Conservation (phyloP, 2,113 vertebrate genomes). For the Oreochromis aureus region DNA sequence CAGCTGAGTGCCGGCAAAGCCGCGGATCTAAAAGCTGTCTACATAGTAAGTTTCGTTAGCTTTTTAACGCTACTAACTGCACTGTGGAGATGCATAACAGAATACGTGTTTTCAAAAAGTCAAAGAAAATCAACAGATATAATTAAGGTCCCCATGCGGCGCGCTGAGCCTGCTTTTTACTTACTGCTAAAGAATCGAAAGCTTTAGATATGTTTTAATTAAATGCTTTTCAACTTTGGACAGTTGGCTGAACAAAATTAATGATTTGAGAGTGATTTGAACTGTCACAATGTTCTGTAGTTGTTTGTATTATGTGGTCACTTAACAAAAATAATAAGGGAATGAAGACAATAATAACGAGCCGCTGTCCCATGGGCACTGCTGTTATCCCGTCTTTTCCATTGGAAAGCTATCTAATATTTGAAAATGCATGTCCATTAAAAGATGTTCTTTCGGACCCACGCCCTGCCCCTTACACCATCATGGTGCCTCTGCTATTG, state of each 20-base stretch:
- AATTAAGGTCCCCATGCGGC: not conserved
- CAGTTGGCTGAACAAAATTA: accelerated
- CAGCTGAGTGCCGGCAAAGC: not conserved
- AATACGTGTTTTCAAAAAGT: not conserved
- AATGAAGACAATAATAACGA: not conserved
- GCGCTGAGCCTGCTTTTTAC: not conserved
- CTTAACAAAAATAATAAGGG: not conserved
- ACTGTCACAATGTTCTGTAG: not conserved
- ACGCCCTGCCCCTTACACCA: not conserved
- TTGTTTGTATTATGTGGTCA: not conserved
- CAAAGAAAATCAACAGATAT: not conserved
- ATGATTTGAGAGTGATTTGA: not conserved
- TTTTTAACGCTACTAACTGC: not conserved
- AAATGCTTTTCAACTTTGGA: not conserved
- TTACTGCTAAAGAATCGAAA: not conserved
- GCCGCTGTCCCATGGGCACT: not conserved
- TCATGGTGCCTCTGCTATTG: not conserved
- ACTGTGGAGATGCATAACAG: not conserved
- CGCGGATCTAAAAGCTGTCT: not conserved
- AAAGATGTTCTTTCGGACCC: not conserved
- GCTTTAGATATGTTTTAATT: not conserved
- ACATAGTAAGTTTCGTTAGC: not conserved
- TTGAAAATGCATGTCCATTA: constrained; percentile 15
- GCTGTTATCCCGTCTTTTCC: not conserved
- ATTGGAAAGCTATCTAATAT: not conserved